These are phyloP conservation scores for Hycleus phaleratus DNA, from an alignment of 1,140 invertebrate species.

Conservation along the genomic window DNA sequence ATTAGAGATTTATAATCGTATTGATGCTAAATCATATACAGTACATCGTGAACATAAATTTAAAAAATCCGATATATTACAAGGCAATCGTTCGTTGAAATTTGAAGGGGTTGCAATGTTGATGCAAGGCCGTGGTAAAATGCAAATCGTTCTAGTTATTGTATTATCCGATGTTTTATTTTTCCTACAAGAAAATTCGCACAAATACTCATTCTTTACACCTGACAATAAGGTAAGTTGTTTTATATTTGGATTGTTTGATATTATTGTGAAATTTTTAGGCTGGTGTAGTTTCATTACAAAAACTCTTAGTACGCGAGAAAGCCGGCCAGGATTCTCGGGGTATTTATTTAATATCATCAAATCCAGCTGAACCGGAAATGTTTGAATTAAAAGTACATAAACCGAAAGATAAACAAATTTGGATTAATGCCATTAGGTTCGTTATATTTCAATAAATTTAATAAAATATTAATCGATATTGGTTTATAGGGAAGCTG, in stretches of 20 bases:
- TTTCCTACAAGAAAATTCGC: constrained; percentile 80
- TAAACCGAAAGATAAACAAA: constrained; percentile 77
- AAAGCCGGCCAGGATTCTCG: constrained; percentile 84
- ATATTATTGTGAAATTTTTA: constrained; percentile 36
- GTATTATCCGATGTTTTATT: constrained; percentile 86
- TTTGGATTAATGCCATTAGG: constrained; percentile 81
- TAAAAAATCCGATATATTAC: constrained; percentile 88
- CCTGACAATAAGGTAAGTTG: constrained; percentile 71
- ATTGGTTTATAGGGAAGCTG: constrained; percentile 47
- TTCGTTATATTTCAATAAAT: constrained; percentile 32
- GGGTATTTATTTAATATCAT: constrained; percentile 83
- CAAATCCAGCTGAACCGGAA: constrained; percentile 78
- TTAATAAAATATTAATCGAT: background rate
- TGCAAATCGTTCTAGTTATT: constrained; percentile 75
- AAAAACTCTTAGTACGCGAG: constrained; percentile 84
- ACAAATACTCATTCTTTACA: constrained; percentile 76
- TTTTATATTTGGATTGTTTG: background rate
- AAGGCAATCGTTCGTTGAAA: constrained; percentile 71
- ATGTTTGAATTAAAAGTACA: constrained; percentile 93
- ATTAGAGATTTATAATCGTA: constrained; percentile 84
- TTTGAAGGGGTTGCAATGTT: constrained; percentile 79
- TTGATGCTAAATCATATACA: constrained; percentile 87
- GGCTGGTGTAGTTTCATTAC: constrained; percentile 84
- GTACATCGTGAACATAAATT: constrained; percentile 78
- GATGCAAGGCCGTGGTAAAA: constrained; percentile 77